Evolutionary conservation across 2,888 invertebrate species (phyloP).

Genomic region (Pinctada fucata): DNA sequence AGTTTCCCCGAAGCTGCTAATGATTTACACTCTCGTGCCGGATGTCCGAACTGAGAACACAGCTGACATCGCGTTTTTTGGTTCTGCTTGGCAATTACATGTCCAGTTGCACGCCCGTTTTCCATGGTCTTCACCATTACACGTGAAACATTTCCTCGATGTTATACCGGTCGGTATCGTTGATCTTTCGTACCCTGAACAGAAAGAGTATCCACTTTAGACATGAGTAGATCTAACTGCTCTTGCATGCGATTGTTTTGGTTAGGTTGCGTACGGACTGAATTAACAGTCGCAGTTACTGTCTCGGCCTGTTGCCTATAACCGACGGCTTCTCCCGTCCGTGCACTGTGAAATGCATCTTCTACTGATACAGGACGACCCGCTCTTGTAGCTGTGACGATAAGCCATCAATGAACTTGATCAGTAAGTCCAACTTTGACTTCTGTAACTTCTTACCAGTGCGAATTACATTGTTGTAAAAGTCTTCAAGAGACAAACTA

Average conservation of each 20-base stretch:
- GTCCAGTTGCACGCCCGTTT: slow-evolving; percentile 21
- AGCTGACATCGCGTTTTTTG: slow-evolving; percentile 23
- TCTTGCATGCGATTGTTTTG: not conserved
- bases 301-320: not conserved
- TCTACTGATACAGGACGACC: slow-evolving; percentile 1
- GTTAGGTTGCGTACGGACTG: not conserved
- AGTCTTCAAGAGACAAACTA: slow-evolving; percentile 17
- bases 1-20: slow-evolving; percentile 10
- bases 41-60: slow-evolving; percentile 25
- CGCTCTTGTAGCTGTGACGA: slow-evolving; percentile 10
- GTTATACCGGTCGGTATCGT: not conserved
- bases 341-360: slow-evolving; percentile 11
- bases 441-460: slow-evolving; percentile 11
- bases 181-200: not conserved
- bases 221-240: not conserved
- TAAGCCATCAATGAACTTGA: slow-evolving; percentile 27
- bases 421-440: slow-evolving; percentile 20
- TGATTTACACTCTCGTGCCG: slow-evolving; percentile 7
- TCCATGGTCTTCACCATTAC: slow-evolving; percentile 18
- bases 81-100: not conserved
- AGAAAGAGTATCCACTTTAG: not conserved
- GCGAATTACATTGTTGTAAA: slow-evolving; percentile 5
- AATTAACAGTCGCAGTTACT: not conserved
- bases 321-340: slow-evolving; percentile 13
- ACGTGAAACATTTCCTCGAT: slow-evolving; percentile 23